phyloP scores from a whole-genome alignment of 1,140 invertebrate genomes.

The Micrasema longulum region DNA sequence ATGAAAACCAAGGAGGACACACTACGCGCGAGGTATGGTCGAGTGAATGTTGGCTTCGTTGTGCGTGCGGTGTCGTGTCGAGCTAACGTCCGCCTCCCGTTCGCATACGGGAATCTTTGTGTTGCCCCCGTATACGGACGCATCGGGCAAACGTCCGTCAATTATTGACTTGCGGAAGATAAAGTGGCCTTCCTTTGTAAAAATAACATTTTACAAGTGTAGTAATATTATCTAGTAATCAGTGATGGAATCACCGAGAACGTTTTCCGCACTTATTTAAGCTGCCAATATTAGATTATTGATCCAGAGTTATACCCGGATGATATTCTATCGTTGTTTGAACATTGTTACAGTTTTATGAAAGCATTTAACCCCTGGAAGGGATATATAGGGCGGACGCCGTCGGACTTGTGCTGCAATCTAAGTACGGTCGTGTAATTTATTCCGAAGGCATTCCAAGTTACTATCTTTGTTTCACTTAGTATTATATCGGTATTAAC shows the following conservation, averaged over 20 bases:
- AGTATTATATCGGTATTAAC: conserved; percentile 50
- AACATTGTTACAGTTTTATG: conserved; percentile 37
- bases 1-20: conserved; percentile 12
- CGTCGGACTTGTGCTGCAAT: no score
- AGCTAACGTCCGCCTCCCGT: no score
- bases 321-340: conserved; percentile 46
- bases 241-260: conserved; percentile 27
- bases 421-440: conserved; percentile 48
- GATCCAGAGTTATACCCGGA: conserved; percentile 40
- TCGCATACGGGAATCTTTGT: background rate
- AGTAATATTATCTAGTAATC: conserved; percentile 5
- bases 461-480: conserved; percentile 48
- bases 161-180: conserved; percentile 9
- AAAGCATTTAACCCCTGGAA: conserved; percentile 6
- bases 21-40: no score
- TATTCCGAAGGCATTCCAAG: conserved; percentile 54
- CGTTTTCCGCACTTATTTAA: background rate
- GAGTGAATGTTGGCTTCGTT: no score
- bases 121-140: background rate
- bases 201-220: conserved; percentile 17
- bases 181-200: conserved; percentile 31
- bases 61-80: no score
- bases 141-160: background rate
- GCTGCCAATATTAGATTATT: conserved; percentile 19
- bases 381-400: no score